A percentile compares a stretch with the other conserved stretches of the same genome.
Evolutionary conservation across 2,113 vertebrate species (phyloP).

Genomic region (Actenoides hombroni): DNA sequence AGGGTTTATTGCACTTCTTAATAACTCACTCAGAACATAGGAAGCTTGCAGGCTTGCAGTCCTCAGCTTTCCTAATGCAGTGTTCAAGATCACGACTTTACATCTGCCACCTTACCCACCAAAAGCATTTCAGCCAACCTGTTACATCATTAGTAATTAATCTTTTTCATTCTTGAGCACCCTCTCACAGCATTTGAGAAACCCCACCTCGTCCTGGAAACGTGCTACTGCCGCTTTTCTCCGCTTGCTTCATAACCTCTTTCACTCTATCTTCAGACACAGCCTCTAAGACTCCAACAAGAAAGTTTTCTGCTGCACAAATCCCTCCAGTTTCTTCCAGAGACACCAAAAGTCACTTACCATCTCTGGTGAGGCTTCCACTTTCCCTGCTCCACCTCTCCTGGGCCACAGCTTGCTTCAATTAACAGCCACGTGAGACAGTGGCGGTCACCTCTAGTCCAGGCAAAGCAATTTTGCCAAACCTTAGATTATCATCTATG

Average conservation of each 20-base stretch:
- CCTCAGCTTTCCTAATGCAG: background rate
- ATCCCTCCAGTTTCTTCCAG: background rate
- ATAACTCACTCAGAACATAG: background rate
- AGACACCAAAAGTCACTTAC: background rate
- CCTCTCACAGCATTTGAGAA: background rate
- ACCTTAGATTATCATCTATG: background rate
- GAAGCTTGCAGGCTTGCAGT: background rate
- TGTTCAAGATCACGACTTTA: background rate
- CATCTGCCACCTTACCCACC: background rate
- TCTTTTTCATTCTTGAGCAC: background rate
- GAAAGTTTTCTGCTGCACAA: background rate
- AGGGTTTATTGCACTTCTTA: background rate
- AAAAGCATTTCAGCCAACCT: background rate
- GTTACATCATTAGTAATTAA: background rate
- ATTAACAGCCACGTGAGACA: accelerated
- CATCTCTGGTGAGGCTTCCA: background rate
- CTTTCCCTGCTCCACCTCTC: background rate
- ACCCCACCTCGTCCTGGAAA: background rate
- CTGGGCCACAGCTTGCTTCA: background rate
- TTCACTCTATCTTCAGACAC: background rate
- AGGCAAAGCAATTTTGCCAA: background rate
- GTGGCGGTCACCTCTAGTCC: background rate
- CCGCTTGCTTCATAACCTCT: background rate
- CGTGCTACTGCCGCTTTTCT: accelerated
- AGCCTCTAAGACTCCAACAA: background rate